Evolutionary conservation across 2,888 invertebrate genomes (phyloP).

Genomic region (Notodonta ziczac): DNA sequence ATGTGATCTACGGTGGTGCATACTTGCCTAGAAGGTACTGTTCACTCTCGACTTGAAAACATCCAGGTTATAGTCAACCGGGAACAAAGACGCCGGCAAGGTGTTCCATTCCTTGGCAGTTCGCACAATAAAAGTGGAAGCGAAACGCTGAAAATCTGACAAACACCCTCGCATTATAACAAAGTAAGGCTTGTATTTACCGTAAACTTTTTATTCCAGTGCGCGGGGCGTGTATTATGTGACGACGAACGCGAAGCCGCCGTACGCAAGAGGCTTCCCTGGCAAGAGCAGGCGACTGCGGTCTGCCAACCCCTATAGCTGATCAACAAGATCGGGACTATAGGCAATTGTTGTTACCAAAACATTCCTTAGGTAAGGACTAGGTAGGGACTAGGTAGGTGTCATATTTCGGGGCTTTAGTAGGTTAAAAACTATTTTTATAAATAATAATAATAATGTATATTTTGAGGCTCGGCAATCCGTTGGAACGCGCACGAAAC

Average conservation of each 20-base stretch:
- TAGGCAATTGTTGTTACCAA: slow-evolving; percentile 27
- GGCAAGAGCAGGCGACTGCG: slow-evolving; percentile 81
- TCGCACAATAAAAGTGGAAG: too few species aligned
- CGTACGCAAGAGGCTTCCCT: slow-evolving; percentile 93
- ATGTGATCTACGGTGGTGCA: too few species aligned
- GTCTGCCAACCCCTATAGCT: slow-evolving; percentile 67
- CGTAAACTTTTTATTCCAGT: slow-evolving; percentile 70
- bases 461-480: not conserved
- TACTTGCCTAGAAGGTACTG: too few species aligned
- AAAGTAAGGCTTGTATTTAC: slow-evolving; percentile 3
- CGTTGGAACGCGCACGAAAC: too few species aligned
- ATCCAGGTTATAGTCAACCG: too few species aligned
- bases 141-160: too few species aligned
- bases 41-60: too few species aligned
- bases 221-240: slow-evolving; percentile 94
- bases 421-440: not conserved
- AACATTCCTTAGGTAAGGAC: slow-evolving; percentile 18
- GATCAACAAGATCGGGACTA: slow-evolving; percentile 36
- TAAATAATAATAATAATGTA: not conserved
- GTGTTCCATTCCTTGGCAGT: too few species aligned
- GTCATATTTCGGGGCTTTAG: slow-evolving; percentile 21
- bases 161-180: too few species aligned
- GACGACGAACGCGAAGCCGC: slow-evolving; percentile 92
- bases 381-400: slow-evolving; percentile 21
- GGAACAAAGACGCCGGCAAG: too few species aligned